These are phyloP conservation scores for Chrosomus eos DNA, from an alignment of 2,797 vertebrate species.

Conservation along the genomic window DNA sequence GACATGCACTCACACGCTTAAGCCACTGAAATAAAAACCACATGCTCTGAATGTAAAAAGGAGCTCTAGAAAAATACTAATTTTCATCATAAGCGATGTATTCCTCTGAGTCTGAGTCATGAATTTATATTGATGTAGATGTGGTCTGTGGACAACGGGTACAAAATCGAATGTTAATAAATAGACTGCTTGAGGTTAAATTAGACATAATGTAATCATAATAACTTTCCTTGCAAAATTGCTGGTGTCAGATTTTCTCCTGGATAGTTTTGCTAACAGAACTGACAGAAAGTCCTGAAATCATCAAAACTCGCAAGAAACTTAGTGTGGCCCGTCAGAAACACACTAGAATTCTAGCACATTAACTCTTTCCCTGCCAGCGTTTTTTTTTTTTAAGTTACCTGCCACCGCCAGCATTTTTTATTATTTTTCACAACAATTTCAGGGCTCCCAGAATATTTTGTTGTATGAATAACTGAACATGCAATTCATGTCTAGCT, in stretches of 20 bases:
- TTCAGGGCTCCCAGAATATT: not conserved
- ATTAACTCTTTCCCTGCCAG: not conserved
- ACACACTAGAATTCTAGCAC: not conserved
- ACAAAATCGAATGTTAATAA: constrained; percentile 52
- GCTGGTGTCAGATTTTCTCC: constrained; percentile 56
- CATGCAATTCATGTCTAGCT: not conserved
- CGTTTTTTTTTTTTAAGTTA: not conserved
- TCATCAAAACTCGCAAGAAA: constrained; percentile 26
- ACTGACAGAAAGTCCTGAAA: constrained; percentile 44
- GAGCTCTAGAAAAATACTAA: constrained; percentile 60
- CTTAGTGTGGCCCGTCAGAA: not conserved
- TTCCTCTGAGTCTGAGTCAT: constrained; percentile 52
- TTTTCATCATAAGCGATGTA: constrained; percentile 61
- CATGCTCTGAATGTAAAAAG: constrained; percentile 50
- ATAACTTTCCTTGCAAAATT: constrained; percentile 60
- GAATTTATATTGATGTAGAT: constrained; percentile 62
- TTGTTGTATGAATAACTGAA: not conserved
- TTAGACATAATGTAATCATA: constrained; percentile 52
- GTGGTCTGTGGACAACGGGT: constrained; percentile 56
- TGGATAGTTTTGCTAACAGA: constrained; percentile 52
- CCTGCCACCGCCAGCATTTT: not conserved
- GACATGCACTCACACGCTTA: constrained; percentile 50
- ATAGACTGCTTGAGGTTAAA: constrained; percentile 55
- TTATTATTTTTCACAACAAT: not conserved
- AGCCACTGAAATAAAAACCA: constrained; percentile 67